phyloP scores from a whole-genome alignment of 2,797 vertebrate genomes.

The Lepus townsendii region DNA sequence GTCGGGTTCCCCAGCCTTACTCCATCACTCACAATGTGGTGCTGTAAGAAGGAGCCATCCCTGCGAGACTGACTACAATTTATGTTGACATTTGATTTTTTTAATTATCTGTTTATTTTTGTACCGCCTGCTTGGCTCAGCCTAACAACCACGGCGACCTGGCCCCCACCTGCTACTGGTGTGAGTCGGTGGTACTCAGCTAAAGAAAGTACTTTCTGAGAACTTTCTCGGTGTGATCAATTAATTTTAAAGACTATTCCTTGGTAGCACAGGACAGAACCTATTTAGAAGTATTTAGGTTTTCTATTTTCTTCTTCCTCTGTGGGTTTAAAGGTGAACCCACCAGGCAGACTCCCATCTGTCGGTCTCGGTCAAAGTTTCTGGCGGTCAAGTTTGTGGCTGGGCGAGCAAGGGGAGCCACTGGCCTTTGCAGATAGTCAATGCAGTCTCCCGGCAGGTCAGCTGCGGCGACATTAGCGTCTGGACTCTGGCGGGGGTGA shows the following conservation, averaged over 20 bases:
- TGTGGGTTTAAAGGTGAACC: slow-evolving; percentile 34
- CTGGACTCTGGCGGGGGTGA: background rate
- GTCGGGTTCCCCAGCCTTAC: background rate
- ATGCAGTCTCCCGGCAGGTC: background rate
- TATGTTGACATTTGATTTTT: slow-evolving; percentile 21
- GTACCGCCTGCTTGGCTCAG: background rate
- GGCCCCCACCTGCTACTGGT: no score
- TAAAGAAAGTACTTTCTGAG: slow-evolving; percentile 37
- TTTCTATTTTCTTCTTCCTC: background rate
- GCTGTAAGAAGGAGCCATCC: background rate
- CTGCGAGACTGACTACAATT: background rate
- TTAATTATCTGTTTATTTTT: background rate
- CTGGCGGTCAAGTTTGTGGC: slow-evolving; percentile 66
- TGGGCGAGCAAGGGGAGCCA: background rate
- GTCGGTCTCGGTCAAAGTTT: slow-evolving; percentile 70
- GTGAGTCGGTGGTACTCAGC: background rate
- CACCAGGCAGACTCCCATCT: background rate
- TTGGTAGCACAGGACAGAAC: background rate
- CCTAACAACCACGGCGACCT: background rate
- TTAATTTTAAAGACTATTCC: background rate
- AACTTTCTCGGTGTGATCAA: background rate
- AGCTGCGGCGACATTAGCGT: background rate
- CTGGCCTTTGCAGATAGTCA: background rate
- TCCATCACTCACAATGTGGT: background rate
- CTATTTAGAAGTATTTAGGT: background rate